phyloP scores from a whole-genome alignment of 2,888 invertebrate species.

The Brachyopa scutellaris region DNA sequence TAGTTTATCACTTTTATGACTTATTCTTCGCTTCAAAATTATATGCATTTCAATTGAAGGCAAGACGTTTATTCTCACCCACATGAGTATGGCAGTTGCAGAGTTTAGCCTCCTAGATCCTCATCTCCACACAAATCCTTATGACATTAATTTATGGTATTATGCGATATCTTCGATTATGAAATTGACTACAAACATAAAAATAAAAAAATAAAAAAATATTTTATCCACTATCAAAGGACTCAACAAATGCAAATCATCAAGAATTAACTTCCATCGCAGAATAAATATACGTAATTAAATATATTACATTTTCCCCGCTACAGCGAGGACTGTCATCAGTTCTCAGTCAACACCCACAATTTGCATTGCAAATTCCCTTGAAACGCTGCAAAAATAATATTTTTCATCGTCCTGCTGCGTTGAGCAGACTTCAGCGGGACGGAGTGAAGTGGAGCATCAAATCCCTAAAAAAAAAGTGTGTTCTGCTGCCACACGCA shows the following conservation, averaged over 20 bases:
- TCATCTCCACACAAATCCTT: too few relatives aligned
- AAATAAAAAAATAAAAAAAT: too few relatives aligned
- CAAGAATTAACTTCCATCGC: constrained; percentile 52
- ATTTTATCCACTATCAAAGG: neutral
- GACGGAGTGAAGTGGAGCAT: neutral
- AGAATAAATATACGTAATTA: constrained; percentile 61
- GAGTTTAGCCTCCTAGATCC: too few relatives aligned
- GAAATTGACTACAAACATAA: too few relatives aligned
- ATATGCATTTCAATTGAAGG: too few relatives aligned
- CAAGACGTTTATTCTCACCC: too few relatives aligned
- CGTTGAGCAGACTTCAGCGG: too few relatives aligned
- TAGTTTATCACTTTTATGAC: too few relatives aligned
- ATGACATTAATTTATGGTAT: too few relatives aligned
- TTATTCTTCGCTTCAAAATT: too few relatives aligned
- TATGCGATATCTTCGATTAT: too few relatives aligned
- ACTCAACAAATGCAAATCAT: constrained; percentile 40
- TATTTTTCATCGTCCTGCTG: constrained; percentile 34
- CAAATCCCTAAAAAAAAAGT: constrained; percentile 23
- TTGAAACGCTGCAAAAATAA: constrained; percentile 49
- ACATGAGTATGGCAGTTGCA: too few relatives aligned
- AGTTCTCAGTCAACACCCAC: constrained; percentile 51
- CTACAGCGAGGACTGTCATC: constrained; percentile 61
- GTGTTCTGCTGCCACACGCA: constrained; percentile 54
- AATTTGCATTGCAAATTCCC: constrained; percentile 63
- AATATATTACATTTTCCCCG: constrained; percentile 46